Conservation (phyloP, 2,888 invertebrate species). For the Synergus laeviventris region DNA sequence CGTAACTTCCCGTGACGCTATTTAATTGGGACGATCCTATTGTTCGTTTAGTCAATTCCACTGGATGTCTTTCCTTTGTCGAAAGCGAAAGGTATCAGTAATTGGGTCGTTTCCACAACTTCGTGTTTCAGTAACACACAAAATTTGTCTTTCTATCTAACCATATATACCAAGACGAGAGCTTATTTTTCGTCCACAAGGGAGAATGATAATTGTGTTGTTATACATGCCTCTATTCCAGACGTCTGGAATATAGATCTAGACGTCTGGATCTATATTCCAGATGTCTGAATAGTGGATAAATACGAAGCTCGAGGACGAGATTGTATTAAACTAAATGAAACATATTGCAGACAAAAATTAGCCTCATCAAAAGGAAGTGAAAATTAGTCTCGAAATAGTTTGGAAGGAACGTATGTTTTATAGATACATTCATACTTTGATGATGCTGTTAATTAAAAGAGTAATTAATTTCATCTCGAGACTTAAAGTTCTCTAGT, state of each 20-base stretch:
- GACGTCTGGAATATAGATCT: background rate
- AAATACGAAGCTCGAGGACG: background rate
- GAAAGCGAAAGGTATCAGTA: constrained; percentile 27
- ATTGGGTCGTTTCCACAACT: constrained; percentile 14
- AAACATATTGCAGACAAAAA: background rate
- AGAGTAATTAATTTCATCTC: constrained; percentile 33
- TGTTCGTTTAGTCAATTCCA: background rate
- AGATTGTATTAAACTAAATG: background rate
- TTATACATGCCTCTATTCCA: background rate
- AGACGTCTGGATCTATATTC: background rate
- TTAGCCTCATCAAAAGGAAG: background rate
- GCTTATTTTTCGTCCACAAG: background rate
- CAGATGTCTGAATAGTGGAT: too few species aligned
- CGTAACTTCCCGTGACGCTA: constrained; percentile 1
- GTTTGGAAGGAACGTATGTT: too few species aligned
- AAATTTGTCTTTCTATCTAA: constrained; percentile 17
- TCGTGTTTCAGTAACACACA: background rate
- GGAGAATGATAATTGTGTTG: background rate
- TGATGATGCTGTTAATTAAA: constrained; percentile 31
- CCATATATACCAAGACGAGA: background rate
- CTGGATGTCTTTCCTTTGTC: constrained; percentile 4
- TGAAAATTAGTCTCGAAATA: background rate
- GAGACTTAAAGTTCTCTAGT: background rate
- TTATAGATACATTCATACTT: constrained; percentile 10
- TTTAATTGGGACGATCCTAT: constrained; percentile 3